Evolutionary conservation across 2,888 invertebrate genomes (phyloP), one percentile per base, ranked within the genome.

Genomic region (Brenthis ino): DNA sequence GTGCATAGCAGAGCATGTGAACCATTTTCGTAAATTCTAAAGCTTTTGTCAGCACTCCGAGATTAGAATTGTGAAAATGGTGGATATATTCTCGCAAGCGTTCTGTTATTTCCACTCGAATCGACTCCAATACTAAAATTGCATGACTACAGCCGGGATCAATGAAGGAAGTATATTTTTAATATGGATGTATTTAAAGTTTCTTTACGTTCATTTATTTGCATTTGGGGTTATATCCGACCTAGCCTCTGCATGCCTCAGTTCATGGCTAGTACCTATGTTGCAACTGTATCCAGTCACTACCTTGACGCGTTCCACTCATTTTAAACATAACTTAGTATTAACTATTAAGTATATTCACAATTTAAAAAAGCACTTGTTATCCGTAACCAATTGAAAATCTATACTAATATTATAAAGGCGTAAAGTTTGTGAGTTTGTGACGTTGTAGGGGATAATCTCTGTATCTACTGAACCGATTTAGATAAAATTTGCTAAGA

Each of bases 61-160:
- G 75, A 79, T 82, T 82, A 79, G 79, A 83, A 83, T 82, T 80
- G 78, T 77, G 78, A 83, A 83, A 80, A 80, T 79, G 77, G 77
- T 74, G 69, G 68, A 75, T 79, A 79, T 81, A 80, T 80, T 79
- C 74, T 70, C 74, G 72, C 68, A 71, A 71, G 74, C 55, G 65
- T 67, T 75, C 67, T 79, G 82, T 82, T 81, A 82, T 82, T 83
- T 84, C 77, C 75, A 76, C 77, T 80, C 72, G 77, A 78, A 74
- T 78, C 76, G 76, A 77, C 71, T 72, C 77, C 76, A 74, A 55
- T 65, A 68, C 71, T 75, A 76, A 80, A 82, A 83, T 84, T 80
- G 79, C 79, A 77, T 76, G 74, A 68, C 76, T 75, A 65, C 65
- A 69, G 73, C 74, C 69, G 0, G 73, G 57, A 69, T 69, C 69